Evolutionary conservation across 2,888 invertebrate species (phyloP).

Genomic region (Philereme transversata): DNA sequence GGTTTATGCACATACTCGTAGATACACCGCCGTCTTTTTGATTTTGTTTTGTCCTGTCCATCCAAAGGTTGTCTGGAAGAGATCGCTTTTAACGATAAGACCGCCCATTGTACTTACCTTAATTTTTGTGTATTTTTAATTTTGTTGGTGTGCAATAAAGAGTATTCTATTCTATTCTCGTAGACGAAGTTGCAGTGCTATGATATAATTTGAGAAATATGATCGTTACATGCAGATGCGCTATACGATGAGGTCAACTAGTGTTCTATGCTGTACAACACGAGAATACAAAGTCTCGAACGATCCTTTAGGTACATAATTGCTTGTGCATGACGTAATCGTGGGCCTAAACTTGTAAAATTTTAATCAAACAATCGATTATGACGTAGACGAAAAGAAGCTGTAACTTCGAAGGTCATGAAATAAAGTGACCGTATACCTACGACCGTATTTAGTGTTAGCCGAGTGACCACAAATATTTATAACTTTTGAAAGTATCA

Average conservation of each 20-base stretch:
- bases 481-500: no score
- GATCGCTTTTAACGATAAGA: no score
- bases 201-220: not conserved
- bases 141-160: no score
- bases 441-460: no score
- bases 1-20: no score
- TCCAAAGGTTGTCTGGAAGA: no score
- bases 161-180: no score
- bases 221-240: conserved; percentile 3
- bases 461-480: no score
- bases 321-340: conserved; percentile 10
- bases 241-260: conserved; percentile 5
- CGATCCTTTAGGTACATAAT: conserved; percentile 1
- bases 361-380: conserved; percentile 7
- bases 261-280: conserved; percentile 11
- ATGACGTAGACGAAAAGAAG: conserved; percentile 10
- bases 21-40: no score
- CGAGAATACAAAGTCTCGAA: not conserved
- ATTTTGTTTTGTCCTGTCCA: no score
- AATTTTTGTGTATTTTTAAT: no score
- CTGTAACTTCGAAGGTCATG: conserved; percentile 8
- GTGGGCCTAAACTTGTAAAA: conserved; percentile 12
- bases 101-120: no score
- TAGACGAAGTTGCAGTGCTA: not conserved
- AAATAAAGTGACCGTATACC: conserved; percentile 19